Evolutionary conservation across 2,888 invertebrate genomes (phyloP), one percentile per base, ranked within the genome.

Genomic region (Cephalotes varians): DNA sequence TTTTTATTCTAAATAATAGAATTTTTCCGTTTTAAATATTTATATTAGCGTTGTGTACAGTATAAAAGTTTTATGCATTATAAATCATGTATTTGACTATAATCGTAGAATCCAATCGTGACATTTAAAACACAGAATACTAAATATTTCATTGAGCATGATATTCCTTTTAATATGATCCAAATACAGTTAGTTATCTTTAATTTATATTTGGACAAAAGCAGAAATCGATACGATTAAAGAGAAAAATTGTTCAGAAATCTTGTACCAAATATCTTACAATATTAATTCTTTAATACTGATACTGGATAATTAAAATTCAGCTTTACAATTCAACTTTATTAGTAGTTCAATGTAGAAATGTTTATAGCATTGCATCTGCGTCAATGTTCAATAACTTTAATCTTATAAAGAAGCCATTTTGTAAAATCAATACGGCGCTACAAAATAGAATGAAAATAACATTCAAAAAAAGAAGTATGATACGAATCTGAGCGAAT

Each of bases 1-100:
- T 37, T 69, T 77, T 67, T 76, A 28, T 54, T 0, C n/a, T 44
- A 54, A 40, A 28, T 54, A 76, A 54, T 76, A 40, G 7, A 40
- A 31, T 77, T 54, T 34, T 49, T 67, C 15, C 31, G 10, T 54
- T 56, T 69, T 28, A 12, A 54, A 51, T 69, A 77, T n/a, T n/a
- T 54, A 21, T 7, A 10, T 65, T 47, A 25, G 2, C 12, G 40
- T n/a, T 15, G 34, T 37, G 37, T 28, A n/a, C 51, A 54, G 28
- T 34, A 40, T 44, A 69, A 69, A 69, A 9, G 2, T 60, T 73
- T n/a, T 5, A 15, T 28, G 12, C n/a, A 67, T 76, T 76, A 65
- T 64, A 37, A 28, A 67, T 40, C n/a, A 18, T 6, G 10, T 12
- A 31, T 6, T 69, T 18, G 10, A 21, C 6, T 54, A 40, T 31